Evolutionary conservation across 2,888 invertebrate species (phyloP).

Genomic region (Masnerella sp.): DNA sequence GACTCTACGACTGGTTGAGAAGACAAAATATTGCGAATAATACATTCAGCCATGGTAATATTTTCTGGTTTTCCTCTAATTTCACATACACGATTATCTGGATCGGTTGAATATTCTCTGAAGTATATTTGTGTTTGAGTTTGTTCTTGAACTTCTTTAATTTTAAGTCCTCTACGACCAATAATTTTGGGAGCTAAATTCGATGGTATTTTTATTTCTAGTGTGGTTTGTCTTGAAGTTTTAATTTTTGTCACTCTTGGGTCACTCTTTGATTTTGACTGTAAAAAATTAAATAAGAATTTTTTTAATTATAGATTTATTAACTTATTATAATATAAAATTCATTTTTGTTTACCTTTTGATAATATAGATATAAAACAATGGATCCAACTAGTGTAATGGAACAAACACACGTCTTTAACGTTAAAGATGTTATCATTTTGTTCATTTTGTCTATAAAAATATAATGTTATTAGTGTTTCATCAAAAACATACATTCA

Average conservation of each 20-base stretch:
- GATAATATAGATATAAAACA: slow-evolving; percentile 5
- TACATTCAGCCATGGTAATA: slow-evolving; percentile 84
- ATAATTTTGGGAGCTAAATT: slow-evolving; percentile 83
- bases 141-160: slow-evolving; percentile 86
- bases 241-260: slow-evolving; percentile 51
- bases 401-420: slow-evolving; percentile 6
- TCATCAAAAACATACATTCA: too few species aligned
- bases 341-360: too few species aligned
- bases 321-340: not conserved
- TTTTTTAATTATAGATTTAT: slow-evolving; percentile 1
- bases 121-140: slow-evolving; percentile 82
- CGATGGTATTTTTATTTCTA: slow-evolving; percentile 82
- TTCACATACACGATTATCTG: slow-evolving; percentile 82
- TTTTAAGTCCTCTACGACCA: slow-evolving; percentile 86
- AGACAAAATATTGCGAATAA: slow-evolving; percentile 83
- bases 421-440: too few species aligned
- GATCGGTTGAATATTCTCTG: slow-evolving; percentile 61
- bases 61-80: slow-evolving; percentile 84
- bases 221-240: slow-evolving; percentile 76
- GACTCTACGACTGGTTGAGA: slow-evolving; percentile 84
- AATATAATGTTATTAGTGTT: too few species aligned
- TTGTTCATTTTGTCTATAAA: not conserved
- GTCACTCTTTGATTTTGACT: slow-evolving; percentile 56
- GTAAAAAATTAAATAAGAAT: slow-evolving; percentile 1
- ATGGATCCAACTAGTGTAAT: not conserved